A percentile compares a stretch with the other conserved stretches of the same genome.
Evolutionary conservation across 2,113 vertebrate species (phyloP).

Genomic region (Dasyornis broadbenti): DNA sequence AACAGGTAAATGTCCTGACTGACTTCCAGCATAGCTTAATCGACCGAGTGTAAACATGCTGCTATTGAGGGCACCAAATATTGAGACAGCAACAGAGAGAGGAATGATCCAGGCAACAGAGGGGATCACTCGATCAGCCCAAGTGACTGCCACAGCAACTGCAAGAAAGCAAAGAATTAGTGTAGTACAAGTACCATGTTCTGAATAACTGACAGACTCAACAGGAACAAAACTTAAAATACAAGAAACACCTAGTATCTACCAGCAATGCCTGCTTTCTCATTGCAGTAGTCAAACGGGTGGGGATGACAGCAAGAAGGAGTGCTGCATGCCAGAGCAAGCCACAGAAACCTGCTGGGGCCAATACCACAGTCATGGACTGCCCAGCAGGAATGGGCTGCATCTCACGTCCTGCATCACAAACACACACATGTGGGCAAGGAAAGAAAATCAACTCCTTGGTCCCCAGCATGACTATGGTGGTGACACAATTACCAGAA

Average conservation of each 20-base stretch:
- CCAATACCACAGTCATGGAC: neutral
- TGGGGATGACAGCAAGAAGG: neutral
- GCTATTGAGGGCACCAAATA: slow-evolving; percentile 72
- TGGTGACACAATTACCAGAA: neutral
- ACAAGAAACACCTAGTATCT: neutral
- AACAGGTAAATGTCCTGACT: slow-evolving; percentile 66
- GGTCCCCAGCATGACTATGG: fast-evolving
- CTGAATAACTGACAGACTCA: neutral
- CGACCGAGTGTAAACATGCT: slow-evolving; percentile 61
- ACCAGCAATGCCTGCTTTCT: neutral
- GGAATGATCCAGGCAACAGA: slow-evolving; percentile 69
- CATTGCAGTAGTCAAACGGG: neutral
- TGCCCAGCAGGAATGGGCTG: neutral
- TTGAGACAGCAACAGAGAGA: slow-evolving; percentile 65
- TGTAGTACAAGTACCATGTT: neutral
- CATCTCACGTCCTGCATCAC: neutral
- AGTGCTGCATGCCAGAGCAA: neutral
- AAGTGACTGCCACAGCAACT: slow-evolving; percentile 74
- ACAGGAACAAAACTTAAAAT: neutral
- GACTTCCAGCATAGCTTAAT: slow-evolving; percentile 68
- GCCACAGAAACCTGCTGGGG: neutral
- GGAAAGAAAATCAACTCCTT: neutral
- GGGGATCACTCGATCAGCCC: slow-evolving; percentile 70
- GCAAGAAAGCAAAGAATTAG: slow-evolving; percentile 32
- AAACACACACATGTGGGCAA: neutral